These are phyloP conservation scores for Dicyrtomina minuta DNA, from an alignment of 2,888 invertebrate genomes.

Conservation along the genomic window DNA sequence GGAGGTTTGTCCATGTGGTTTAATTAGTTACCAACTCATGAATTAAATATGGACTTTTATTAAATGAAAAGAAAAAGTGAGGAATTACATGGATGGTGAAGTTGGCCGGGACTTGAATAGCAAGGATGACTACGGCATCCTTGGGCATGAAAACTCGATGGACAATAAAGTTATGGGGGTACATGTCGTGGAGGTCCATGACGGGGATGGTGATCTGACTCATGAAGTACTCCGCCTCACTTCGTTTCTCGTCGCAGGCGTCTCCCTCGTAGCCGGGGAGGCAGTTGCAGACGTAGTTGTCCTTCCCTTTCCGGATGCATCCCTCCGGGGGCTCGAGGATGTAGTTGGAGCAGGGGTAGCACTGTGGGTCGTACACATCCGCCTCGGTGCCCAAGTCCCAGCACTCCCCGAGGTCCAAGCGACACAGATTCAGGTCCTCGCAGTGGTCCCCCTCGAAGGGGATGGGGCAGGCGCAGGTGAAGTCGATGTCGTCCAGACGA, in stretches of 20 bases:
- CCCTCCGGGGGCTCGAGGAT: background rate
- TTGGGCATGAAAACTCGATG: background rate
- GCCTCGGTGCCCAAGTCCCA: too few species aligned
- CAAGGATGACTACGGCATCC: background rate
- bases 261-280: constrained; percentile 1
- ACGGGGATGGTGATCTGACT: constrained; percentile 6
- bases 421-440: constrained; percentile 15
- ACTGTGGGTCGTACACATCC: too few species aligned
- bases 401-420: constrained; percentile 12
- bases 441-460: constrained; percentile 25
- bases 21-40: too few species aligned
- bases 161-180: constrained; percentile 18
- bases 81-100: constrained; percentile 7
- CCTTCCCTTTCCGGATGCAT: background rate
- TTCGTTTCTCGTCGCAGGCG: background rate
- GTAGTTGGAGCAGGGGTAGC: constrained; percentile 14
- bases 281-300: constrained; percentile 5
- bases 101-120: background rate
- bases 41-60: too few species aligned
- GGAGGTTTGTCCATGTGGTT: background rate
- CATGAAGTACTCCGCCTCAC: background rate
- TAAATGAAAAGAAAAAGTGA: too few species aligned
- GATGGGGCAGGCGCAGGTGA: constrained; percentile 18
- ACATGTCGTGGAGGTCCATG: background rate
- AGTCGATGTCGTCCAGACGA: constrained; percentile 23